Percentiles rank a stretch among this genome's conserved stretches.
Conservation (phyloP, 2,888 invertebrate genomes). For the Perizoma flavofasciatum region DNA sequence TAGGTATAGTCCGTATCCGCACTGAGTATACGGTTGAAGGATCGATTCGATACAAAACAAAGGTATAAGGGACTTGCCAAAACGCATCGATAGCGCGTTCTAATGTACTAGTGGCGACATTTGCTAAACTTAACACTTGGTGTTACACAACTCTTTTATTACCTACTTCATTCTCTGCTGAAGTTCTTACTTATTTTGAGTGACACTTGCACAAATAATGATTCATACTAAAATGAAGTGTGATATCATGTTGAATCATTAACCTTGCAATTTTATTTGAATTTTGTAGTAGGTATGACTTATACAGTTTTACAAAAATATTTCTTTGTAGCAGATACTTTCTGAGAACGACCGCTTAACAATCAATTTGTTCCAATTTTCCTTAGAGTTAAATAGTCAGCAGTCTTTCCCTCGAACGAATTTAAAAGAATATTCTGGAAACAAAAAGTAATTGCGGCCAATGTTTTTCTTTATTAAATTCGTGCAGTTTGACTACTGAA, state of each 20-base stretch:
- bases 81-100: too few relatives aligned
- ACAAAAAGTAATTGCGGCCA: slow-evolving; percentile 26
- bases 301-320: slow-evolving; percentile 11
- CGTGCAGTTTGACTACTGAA: slow-evolving; percentile 21
- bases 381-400: background rate
- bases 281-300: background rate
- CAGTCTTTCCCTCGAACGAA: slow-evolving; percentile 7
- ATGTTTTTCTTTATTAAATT: slow-evolving; percentile 29
- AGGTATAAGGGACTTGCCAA: too few relatives aligned
- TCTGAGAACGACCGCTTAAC: background rate
- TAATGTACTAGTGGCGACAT: too few relatives aligned
- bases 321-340: background rate
- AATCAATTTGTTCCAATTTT: slow-evolving; percentile 1
- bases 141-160: too few relatives aligned
- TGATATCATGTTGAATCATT: slow-evolving; percentile 49
- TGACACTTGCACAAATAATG: slow-evolving; percentile 28
- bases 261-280: slow-evolving; percentile 20
- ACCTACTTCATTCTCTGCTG: background rate
- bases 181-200: slow-evolving; percentile 11
- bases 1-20: too few relatives aligned
- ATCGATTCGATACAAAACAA: too few relatives aligned
- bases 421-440: slow-evolving; percentile 12
- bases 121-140: too few relatives aligned
- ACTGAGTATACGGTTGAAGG: too few relatives aligned
- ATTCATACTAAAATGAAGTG: slow-evolving; percentile 35